These are phyloP conservation scores for Aleiodes leptofemur DNA, from an alignment of 2,888 invertebrate species.

Conservation along the genomic window DNA sequence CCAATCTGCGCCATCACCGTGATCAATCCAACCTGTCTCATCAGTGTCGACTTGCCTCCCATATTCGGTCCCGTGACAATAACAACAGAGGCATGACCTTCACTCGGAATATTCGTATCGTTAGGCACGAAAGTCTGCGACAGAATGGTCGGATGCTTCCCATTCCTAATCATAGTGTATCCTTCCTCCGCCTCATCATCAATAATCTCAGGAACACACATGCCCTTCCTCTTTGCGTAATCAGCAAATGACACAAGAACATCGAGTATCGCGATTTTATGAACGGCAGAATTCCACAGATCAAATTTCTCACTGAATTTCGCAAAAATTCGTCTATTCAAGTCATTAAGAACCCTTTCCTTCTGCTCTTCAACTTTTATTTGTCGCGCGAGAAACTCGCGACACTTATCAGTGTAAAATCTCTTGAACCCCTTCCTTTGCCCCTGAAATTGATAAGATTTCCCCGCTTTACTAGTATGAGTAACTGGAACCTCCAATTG, in stretches of 20 bases:
- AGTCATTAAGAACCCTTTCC: slow-evolving; percentile 85
- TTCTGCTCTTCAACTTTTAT: slow-evolving; percentile 88
- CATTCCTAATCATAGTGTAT: slow-evolving; percentile 88
- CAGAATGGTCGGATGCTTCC: slow-evolving; percentile 91
- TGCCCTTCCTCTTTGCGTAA: slow-evolving; percentile 85
- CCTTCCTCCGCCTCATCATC: slow-evolving; percentile 72
- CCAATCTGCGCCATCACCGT: slow-evolving; percentile 96
- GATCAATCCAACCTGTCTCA: slow-evolving; percentile 95
- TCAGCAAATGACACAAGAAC: slow-evolving; percentile 89
- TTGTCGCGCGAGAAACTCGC: slow-evolving; percentile 86
- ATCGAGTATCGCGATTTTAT: slow-evolving; percentile 89
- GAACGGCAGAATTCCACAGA: slow-evolving; percentile 88
- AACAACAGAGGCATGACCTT: slow-evolving; percentile 78
- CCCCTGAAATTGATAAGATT: slow-evolving; percentile 88
- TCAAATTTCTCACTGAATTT: slow-evolving; percentile 87
- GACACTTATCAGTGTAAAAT: slow-evolving; percentile 87
- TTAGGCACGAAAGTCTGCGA: slow-evolving; percentile 94
- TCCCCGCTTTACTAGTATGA: slow-evolving; percentile 81
- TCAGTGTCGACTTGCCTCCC: slow-evolving; percentile 99
- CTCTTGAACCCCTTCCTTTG: slow-evolving; percentile 90
- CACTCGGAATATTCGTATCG: slow-evolving; percentile 84
- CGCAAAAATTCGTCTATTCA: slow-evolving; percentile 89
- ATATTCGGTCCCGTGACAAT: slow-evolving; percentile 97
- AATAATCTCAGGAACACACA: slow-evolving; percentile 85
- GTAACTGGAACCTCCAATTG: slow-evolving; percentile 94